Conservation (phyloP, 2,113 vertebrate species). For the Isichthys henryi region DNA sequence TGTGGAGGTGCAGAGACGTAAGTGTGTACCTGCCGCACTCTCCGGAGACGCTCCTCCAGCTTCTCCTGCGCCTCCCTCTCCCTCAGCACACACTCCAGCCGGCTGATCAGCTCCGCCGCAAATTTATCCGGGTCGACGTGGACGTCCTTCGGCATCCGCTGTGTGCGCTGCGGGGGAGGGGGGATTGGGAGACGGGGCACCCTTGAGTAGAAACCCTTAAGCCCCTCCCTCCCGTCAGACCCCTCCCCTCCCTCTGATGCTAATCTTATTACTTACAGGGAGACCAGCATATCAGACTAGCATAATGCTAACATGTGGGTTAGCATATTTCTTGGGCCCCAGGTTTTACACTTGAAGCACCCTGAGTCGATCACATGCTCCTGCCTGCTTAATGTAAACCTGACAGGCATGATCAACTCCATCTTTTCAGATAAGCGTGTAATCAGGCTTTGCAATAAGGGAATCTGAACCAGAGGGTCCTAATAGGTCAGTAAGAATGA, state of each 20-base stretch:
- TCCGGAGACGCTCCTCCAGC: constrained; percentile 83
- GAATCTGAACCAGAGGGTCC: background rate
- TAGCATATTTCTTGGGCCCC: background rate
- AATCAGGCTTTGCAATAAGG: background rate
- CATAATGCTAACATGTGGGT: background rate
- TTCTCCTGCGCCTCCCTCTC: constrained; percentile 84
- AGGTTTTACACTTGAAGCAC: background rate
- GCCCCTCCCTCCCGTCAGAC: background rate
- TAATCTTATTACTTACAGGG: background rate
- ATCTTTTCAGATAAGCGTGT: background rate
- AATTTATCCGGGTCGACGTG: constrained; percentile 90
- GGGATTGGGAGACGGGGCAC: background rate
- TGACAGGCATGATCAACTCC: background rate
- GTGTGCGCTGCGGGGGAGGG: constrained; percentile 68
- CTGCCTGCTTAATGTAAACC: background rate
- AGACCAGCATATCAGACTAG: background rate
- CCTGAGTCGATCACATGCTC: background rate
- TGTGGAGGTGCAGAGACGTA: too few relatives aligned
- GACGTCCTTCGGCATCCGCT: constrained; percentile 91
- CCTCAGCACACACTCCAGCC: constrained; percentile 80
- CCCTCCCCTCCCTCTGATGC: background rate
- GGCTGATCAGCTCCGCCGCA: constrained; percentile 86
- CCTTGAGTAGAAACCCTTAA: background rate
- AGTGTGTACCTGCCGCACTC: constrained; percentile 77
- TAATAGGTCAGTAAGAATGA: background rate